Evolutionary conservation across 37 sponge, comb jelly and placozoan species (phyloP).

Genomic region (Crambe crambe): DNA sequence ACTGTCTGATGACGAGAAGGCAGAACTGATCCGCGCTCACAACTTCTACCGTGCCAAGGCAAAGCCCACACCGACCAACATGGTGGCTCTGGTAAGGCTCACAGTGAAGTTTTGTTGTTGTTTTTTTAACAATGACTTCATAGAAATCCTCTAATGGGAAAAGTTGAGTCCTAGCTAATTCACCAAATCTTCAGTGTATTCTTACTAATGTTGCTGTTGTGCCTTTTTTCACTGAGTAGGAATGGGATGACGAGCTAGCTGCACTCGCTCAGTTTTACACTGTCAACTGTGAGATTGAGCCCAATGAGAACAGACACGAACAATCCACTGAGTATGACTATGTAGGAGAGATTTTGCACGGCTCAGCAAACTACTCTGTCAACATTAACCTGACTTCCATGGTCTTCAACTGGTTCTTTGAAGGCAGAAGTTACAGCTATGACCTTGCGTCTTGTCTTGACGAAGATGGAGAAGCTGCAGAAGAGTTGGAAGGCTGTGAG

Average conservation of each 20-base stretch:
- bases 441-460: conserved; percentile 8
- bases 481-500: conserved; percentile 14
- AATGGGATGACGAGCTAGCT: conserved; percentile 26
- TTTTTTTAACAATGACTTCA: no score
- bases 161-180: no score
- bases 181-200: no score
- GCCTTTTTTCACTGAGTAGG: background rate
- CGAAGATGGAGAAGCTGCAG: conserved; percentile 19
- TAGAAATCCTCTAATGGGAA: no score
- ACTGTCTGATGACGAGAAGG: conserved; percentile 22
- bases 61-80: conserved; percentile 32
- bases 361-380: conserved; percentile 25
- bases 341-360: conserved; percentile 21
- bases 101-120: no score
- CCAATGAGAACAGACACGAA: conserved; percentile 31
- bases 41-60: conserved; percentile 21
- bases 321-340: conserved; percentile 35
- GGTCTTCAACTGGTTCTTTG: conserved; percentile 19
- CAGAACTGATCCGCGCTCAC: conserved; percentile 25
- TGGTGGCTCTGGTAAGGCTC: conserved; percentile 36
- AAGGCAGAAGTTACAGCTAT: conserved; percentile 17
- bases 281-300: conserved; percentile 24
- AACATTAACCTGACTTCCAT: conserved; percentile 9
- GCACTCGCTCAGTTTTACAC: conserved; percentile 28
- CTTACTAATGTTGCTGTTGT: no score